phyloP scores from a whole-genome alignment of 2,113 vertebrate genomes.

The Oxyura jamaicensis region DNA sequence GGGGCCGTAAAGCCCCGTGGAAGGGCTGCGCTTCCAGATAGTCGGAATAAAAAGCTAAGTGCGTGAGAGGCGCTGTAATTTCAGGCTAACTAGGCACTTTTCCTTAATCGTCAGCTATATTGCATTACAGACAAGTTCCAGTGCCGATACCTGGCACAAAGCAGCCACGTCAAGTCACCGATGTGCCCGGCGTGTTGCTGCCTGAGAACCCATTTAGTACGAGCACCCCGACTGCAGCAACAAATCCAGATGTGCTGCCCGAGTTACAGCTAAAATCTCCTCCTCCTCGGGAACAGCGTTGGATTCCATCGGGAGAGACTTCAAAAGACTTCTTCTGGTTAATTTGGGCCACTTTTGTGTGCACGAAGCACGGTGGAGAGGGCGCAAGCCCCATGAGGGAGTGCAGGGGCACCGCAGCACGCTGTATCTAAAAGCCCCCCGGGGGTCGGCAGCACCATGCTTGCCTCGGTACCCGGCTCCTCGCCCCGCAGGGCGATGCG shows the following conservation, averaged over 20 bases:
- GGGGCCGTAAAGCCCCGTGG: background rate
- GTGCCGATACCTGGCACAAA: background rate
- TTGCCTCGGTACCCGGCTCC: background rate
- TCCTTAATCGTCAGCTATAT: constrained; percentile 31
- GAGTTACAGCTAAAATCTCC: background rate
- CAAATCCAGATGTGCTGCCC: background rate
- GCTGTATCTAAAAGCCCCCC: rapidly evolving
- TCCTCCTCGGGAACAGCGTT: background rate
- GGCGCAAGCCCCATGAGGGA: too few species aligned
- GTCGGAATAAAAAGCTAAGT: background rate
- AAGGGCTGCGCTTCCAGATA: background rate
- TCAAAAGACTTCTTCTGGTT: background rate
- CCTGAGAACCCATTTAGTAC: background rate
- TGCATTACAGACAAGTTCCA: background rate
- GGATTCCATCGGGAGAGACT: background rate
- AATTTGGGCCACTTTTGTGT: background rate
- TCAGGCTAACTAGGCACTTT: constrained; percentile 36
- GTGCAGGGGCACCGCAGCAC: background rate
- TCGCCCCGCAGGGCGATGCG: rapidly evolving
- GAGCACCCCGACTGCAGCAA: background rate
- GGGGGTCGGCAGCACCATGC: background rate
- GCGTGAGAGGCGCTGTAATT: background rate
- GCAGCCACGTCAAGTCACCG: background rate
- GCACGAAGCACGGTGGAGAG: rapidly evolving
- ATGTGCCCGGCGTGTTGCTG: background rate